Evolutionary conservation across 2,888 invertebrate species (phyloP).

Genomic region (Leptinotarsa tumamoca): DNA sequence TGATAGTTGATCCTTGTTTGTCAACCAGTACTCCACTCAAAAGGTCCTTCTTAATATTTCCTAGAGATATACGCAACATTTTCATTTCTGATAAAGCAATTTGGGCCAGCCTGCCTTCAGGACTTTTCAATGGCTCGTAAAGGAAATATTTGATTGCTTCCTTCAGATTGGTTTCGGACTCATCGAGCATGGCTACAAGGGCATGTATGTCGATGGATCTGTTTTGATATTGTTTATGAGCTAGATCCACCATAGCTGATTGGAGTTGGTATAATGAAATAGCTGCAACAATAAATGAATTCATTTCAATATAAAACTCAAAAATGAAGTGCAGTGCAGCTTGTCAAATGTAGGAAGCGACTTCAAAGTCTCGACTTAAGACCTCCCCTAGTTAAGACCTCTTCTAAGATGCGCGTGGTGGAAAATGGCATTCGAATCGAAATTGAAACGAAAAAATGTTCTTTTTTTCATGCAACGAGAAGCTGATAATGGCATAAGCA

Average conservation of each 20-base stretch:
- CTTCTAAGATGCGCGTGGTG: too few species aligned
- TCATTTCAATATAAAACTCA: neutral
- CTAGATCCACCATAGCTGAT: conserved; percentile 74
- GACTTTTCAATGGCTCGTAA: conserved; percentile 78
- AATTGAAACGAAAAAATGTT: too few species aligned
- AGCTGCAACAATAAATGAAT: conserved; percentile 66
- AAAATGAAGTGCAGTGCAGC: too few species aligned
- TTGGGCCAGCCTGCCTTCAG: conserved; percentile 78
- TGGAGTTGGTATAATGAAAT: conserved; percentile 83
- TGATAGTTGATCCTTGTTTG: neutral
- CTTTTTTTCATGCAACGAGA: too few species aligned
- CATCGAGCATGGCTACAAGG: conserved; percentile 70
- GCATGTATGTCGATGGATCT: conserved; percentile 71
- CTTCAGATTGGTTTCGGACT: conserved; percentile 72
- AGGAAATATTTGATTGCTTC: conserved; percentile 75
- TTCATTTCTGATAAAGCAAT: conserved; percentile 77
- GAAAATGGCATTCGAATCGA: too few species aligned
- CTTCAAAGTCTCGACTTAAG: too few species aligned
- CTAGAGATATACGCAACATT: conserved; percentile 57
- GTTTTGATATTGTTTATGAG: conserved; percentile 73
- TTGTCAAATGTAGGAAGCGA: too few species aligned
- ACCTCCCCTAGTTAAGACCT: too few species aligned
- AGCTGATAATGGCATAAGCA: too few species aligned
- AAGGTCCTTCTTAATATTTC: conserved; percentile 45
- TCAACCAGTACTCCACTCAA: conserved; percentile 9